A percentile compares a stretch with the other conserved stretches of the same genome.
These are phyloP conservation scores for Rapana venosa DNA, from an alignment of 2,888 invertebrate species.

Conservation along the genomic window DNA sequence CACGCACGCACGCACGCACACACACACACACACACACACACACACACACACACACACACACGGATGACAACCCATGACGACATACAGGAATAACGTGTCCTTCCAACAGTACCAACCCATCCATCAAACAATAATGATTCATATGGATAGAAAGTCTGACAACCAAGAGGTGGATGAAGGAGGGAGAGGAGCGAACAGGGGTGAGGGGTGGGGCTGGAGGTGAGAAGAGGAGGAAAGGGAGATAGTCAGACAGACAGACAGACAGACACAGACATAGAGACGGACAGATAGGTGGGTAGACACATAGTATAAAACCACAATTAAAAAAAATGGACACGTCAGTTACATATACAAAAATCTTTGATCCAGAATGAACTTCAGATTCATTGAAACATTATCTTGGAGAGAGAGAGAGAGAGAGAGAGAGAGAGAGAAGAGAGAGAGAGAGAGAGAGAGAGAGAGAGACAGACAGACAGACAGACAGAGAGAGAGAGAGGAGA, in stretches of 20 bases:
- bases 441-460: no score
- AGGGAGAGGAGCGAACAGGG: not conserved
- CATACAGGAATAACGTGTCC: not conserved
- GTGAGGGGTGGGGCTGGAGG: not conserved
- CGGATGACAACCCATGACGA: not conserved
- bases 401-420: no score
- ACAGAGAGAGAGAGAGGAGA: no score
- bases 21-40: conserved; percentile 10
- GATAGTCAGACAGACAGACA: not conserved
- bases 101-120: no score
- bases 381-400: no score
- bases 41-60: conserved; percentile 10
- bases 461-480: no score
- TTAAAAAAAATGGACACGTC: no score
- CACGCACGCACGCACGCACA: not conserved
- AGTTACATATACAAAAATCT: no score
- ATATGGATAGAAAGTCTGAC: no score
- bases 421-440: no score
- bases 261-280: not conserved
- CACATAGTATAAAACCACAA: not conserved
- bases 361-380: no score
- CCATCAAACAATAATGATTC: no score
- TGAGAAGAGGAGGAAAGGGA: not conserved
- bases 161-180: not conserved
- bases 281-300: not conserved